Conservation (phyloP, 2,888 invertebrate genomes). For the Stictocephala bisonia region DNA sequence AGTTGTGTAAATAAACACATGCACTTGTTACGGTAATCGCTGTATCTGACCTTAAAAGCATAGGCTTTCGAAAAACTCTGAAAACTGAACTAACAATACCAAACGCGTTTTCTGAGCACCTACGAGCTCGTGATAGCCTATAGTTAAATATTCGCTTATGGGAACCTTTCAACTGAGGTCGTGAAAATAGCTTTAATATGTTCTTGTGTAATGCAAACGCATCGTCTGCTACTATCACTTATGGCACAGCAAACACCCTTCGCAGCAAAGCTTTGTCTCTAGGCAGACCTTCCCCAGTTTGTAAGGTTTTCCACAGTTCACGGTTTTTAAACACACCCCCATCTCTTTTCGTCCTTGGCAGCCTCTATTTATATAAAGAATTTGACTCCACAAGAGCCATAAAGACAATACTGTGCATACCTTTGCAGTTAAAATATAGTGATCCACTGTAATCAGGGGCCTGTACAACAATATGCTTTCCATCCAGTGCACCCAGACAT, state of each 20-base stretch:
- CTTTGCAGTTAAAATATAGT: neutral
- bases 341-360: constrained; percentile 7
- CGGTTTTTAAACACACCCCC: constrained; percentile 19
- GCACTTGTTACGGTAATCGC: constrained; percentile 47
- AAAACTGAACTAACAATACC: constrained; percentile 53
- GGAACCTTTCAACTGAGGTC: constrained; percentile 49
- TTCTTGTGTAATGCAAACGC: constrained; percentile 45
- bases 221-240: constrained; percentile 50
- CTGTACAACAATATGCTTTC: constrained; percentile 15
- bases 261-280: constrained; percentile 47
- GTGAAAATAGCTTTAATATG: constrained; percentile 50
- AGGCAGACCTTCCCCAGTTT: constrained; percentile 1
- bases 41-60: constrained; percentile 47
- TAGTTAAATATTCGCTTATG: constrained; percentile 60
- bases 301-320: constrained; percentile 7
- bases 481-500: constrained; percentile 3
- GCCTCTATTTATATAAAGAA: constrained; percentile 5
- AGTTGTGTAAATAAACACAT: constrained; percentile 39
- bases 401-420: constrained; percentile 3
- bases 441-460: constrained; percentile 2
- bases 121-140: constrained; percentile 56
- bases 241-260: constrained; percentile 52
- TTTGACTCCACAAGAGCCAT: constrained; percentile 19
- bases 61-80: constrained; percentile 55
- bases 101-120: constrained; percentile 59